phyloP scores from a whole-genome alignment of 2,797 vertebrate species.

The Gymnothorax javanicus region DNA sequence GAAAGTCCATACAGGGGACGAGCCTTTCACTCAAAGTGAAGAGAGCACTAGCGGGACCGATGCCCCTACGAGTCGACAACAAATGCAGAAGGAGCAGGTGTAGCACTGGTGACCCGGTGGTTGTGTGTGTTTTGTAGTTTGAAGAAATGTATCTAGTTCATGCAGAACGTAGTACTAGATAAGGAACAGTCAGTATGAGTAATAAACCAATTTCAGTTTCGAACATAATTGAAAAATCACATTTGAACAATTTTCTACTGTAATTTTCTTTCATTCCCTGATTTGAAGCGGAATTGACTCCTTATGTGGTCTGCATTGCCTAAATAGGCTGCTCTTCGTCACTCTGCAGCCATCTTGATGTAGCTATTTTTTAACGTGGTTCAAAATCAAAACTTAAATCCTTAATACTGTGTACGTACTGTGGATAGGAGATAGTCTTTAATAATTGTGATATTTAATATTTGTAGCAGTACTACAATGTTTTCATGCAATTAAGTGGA shows the following conservation, averaged over 20 bases:
- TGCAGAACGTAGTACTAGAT: background rate
- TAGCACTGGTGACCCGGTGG: background rate
- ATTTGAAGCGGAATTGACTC: background rate
- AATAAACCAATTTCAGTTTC: background rate
- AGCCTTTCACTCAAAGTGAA: conserved; percentile 25
- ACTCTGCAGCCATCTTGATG: background rate
- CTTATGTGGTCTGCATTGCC: background rate
- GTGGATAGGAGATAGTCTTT: conserved; percentile 14
- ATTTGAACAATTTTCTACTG: background rate
- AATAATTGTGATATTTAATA: background rate
- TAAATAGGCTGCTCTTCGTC: background rate
- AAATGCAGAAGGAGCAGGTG: conserved; percentile 2
- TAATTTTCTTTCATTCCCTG: background rate
- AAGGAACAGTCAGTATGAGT: background rate
- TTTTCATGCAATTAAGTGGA: background rate
- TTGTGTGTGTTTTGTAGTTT: background rate
- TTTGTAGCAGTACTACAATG: conserved; percentile 8
- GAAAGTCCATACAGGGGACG: conserved; percentile 55
- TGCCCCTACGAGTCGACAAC: background rate
- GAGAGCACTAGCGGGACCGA: conserved; percentile 32
- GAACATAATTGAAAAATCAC: background rate
- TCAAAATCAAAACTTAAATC: conserved; percentile 24
- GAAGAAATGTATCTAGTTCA: background rate
- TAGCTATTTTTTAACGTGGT: conserved; percentile 8
- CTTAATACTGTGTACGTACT: conserved; percentile 23